Percentiles rank a stretch among this genome's conserved stretches.
Evolutionary conservation across 2,797 vertebrate species (phyloP).

Genomic region (Cryptoblepharus egeriae): DNA sequence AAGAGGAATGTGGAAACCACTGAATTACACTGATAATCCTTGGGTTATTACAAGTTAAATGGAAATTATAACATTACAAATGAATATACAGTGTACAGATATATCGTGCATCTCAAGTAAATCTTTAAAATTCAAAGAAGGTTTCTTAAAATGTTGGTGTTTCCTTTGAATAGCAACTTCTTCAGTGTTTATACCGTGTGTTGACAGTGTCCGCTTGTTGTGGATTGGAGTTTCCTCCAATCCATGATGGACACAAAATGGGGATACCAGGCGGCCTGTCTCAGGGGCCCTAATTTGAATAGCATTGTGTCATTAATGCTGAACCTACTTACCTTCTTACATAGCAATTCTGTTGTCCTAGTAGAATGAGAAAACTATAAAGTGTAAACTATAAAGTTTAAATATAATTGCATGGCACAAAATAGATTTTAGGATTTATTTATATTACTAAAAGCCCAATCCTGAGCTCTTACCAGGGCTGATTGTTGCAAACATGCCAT

Average conservation of each 20-base stretch:
- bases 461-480: no score
- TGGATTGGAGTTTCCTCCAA: no score
- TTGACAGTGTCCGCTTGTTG: no score
- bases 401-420: neutral
- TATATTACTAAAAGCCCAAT: no score
- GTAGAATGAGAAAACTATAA: neutral
- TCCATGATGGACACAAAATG: no score
- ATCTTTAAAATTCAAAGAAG: neutral
- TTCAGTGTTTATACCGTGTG: no score
- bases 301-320: accelerated
- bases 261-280: no score
- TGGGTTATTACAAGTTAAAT: no score
- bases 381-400: neutral
- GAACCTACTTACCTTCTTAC: neutral
- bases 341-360: neutral
- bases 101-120: accelerated
- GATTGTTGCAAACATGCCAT: no score
- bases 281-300: no score
- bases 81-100: neutral
- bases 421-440: neutral
- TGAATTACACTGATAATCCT: neutral
- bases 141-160: neutral
- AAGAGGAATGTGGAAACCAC: neutral
- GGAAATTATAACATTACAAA: neutral
- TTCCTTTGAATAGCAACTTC: accelerated